Conservation (phyloP, 2,888 invertebrate species). For the Agrenia bidenticulata region DNA sequence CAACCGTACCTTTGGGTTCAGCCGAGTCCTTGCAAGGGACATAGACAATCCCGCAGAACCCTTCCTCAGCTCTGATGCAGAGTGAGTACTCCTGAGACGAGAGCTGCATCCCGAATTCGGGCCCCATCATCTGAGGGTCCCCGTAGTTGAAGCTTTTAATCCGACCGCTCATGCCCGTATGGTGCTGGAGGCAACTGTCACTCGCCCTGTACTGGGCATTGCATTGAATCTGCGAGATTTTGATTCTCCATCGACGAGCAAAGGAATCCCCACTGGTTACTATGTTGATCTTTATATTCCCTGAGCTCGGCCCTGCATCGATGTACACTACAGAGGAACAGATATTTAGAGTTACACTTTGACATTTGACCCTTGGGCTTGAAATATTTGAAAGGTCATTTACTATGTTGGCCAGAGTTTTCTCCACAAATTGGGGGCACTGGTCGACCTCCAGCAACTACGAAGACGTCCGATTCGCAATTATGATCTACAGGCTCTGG, state of each 20-base stretch:
- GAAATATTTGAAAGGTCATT: conserved; percentile 14
- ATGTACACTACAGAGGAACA: conserved; percentile 71
- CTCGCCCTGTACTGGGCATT: conserved; percentile 66
- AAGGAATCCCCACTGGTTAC: conserved; percentile 75
- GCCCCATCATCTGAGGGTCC: conserved; percentile 44
- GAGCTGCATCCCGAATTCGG: conserved; percentile 50
- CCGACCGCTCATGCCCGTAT: conserved; percentile 51
- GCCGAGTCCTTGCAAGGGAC: conserved; percentile 51
- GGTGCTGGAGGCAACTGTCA: conserved; percentile 53
- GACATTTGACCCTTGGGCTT: not conserved
- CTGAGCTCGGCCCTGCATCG: conserved; percentile 75
- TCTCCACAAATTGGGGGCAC: conserved; percentile 54
- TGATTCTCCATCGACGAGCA: conserved; percentile 75
- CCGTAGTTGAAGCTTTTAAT: conserved; percentile 54
- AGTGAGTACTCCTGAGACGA: conserved; percentile 53
- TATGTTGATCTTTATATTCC: conserved; percentile 77
- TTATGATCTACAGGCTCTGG: conserved; percentile 53
- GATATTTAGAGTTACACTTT: not conserved
- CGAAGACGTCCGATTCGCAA: conserved; percentile 53
- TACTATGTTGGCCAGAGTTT: conserved; percentile 54
- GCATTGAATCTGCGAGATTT: conserved; percentile 77
- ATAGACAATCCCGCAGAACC: conserved; percentile 53
- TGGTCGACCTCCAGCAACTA: conserved; percentile 53
- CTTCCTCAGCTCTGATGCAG: conserved; percentile 52
- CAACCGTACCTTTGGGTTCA: conserved; percentile 35